Evolutionary conservation across 2,888 invertebrate genomes (phyloP).

Genomic region (Eumerus sabulonum): DNA sequence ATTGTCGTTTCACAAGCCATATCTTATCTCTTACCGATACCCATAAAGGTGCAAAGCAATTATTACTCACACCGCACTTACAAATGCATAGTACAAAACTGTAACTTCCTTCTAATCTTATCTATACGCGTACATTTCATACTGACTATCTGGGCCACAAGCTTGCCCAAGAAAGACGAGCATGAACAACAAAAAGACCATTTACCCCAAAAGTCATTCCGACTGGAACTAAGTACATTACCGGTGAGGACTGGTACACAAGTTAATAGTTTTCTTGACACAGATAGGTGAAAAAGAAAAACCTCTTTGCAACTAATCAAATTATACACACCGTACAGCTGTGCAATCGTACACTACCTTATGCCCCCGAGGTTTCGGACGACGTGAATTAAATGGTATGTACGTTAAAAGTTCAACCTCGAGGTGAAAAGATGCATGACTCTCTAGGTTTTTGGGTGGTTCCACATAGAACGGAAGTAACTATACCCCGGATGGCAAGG

Average conservation of each 20-base stretch:
- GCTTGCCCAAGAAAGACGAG: no score
- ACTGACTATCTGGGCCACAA: constrained; percentile 24
- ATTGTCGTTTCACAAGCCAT: background rate
- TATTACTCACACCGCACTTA: constrained; percentile 42
- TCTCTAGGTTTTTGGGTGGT: background rate
- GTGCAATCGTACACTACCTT: background rate
- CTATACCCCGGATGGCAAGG: background rate
- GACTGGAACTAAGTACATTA: constrained; percentile 59
- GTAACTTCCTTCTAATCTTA: constrained; percentile 43
- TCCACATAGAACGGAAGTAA: constrained; percentile 23
- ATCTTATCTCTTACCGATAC: constrained; percentile 44
- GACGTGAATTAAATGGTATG: constrained; percentile 28
- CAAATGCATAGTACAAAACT: background rate
- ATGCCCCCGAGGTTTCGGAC: no score
- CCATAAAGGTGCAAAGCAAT: constrained; percentile 30
- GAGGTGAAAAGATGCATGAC: constrained; percentile 21
- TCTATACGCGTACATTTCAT: constrained; percentile 10
- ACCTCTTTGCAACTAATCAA: constrained; percentile 53
- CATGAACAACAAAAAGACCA: constrained; percentile 38
- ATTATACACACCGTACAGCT: constrained; percentile 37
- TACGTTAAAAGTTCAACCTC: constrained; percentile 12
- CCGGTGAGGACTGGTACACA: constrained; percentile 15
- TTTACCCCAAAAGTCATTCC: constrained; percentile 56
- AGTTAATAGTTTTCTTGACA: constrained; percentile 58
- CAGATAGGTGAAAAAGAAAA: constrained; percentile 45